Percentiles rank a stretch among this genome's conserved stretches.
Evolutionary conservation across 2,797 vertebrate species (phyloP).

Genomic region (Muscicapa comitata): DNA sequence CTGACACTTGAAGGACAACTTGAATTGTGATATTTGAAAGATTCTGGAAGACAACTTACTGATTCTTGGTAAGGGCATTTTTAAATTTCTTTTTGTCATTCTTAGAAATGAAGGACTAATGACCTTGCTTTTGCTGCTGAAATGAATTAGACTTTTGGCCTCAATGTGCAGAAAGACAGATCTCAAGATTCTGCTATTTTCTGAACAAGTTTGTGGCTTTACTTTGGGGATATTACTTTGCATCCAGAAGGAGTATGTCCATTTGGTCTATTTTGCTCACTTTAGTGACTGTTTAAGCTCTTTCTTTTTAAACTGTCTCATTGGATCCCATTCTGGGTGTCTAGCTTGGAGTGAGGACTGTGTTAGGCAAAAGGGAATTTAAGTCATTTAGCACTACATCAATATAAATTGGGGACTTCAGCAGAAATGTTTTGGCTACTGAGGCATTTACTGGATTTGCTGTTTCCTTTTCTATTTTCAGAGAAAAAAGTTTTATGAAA

Average conservation of each 20-base stretch:
- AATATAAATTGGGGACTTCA: not conserved
- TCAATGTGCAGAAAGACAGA: not conserved
- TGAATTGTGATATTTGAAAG: not conserved
- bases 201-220: not conserved
- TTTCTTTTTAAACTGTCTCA: not conserved
- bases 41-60: not conserved
- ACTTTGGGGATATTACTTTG: not conserved
- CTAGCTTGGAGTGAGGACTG: not conserved
- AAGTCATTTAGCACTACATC: not conserved
- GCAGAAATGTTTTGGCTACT: not conserved
- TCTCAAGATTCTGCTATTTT: not conserved
- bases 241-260: not conserved
- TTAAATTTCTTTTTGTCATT: not conserved
- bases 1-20: not conserved
- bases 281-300: not conserved
- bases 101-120: not conserved
- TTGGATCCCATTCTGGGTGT: not conserved
- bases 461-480: not conserved
- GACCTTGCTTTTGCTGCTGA: not conserved
- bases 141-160: not conserved
- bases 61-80: not conserved
- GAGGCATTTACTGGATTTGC: not conserved
- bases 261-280: not conserved
- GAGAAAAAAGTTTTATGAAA: not conserved
- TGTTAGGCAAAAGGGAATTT: not conserved